Evolutionary conservation across 2,888 invertebrate species (phyloP), one percentile per base, ranked within the genome.

Genomic region (Ptychoptera albimana): DNA sequence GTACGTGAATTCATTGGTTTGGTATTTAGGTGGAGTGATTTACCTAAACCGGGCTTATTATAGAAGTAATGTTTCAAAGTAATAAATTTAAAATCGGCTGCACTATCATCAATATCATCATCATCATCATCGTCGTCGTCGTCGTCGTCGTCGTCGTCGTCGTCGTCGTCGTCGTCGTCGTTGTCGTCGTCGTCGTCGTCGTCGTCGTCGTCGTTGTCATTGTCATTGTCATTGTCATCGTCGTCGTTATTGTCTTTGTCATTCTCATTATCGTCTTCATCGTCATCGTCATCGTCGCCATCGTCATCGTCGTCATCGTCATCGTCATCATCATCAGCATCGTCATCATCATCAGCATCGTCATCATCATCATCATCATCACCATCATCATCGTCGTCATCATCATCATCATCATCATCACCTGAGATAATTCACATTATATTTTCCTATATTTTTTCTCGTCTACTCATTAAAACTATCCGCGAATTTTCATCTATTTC

Each of bases 331-430:
- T 66, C 61, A 40, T 66, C 65, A 46, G 69, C 65, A 23, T 69
- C 62, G 14, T 69, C 61, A 34, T 63, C 60, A 39, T 66, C 59
- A 11, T 67, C 57, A 35, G 66, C 56, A 4, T 66, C 59, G n/a
- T 61, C 58, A 48, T 61, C 59, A 47, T 62, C 57, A 48, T 44
- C 43, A 31, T 39, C 62, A 2, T 66, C 61, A 14, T 66, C 60
- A 13, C 66, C 61, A 14, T 66, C 60, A 16, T 67, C 63, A 2
- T 66, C 64, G 46, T 58, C 63, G 51, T 66, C 63, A 37, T 67
- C 61, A 37, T 66, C 64, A 41, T 67, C 60, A 46, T 70, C 66
- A 14, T 71, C 67, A n/a, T 72, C 64, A 23, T 23, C 7, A 23
- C 23, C 23, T 23, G 23, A 23, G 23, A 23, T 7, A 23, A 23